These are phyloP conservation scores for Rhodeus uyekii DNA, from an alignment of 2,797 vertebrate species.

Conservation along the genomic window DNA sequence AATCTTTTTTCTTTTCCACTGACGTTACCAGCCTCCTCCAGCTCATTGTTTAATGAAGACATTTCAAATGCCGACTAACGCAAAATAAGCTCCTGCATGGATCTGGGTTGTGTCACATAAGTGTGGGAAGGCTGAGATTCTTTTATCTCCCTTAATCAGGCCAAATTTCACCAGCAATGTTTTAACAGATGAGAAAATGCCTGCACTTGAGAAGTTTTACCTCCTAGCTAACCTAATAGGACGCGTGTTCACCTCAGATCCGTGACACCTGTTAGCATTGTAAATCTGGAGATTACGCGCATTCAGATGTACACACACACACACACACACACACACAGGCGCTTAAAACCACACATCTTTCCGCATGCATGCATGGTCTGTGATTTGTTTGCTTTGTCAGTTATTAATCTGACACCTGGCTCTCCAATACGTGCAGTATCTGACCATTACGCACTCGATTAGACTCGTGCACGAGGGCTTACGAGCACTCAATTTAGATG, in stretches of 20 bases:
- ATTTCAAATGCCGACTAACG: neutral
- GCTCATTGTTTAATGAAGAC: neutral
- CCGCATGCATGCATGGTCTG: neutral
- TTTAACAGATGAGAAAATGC: neutral
- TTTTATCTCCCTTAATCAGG: neutral
- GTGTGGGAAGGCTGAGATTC: slow-evolving; percentile 15
- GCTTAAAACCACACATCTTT: neutral
- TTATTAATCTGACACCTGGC: neutral
- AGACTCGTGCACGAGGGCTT: neutral
- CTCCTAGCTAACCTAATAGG: neutral
- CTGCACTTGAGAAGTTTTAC: neutral
- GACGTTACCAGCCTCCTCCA: neutral
- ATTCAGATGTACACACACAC: neutral
- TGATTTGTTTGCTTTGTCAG: neutral
- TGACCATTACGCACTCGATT: neutral
- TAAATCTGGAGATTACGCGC: neutral
- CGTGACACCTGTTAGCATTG: neutral
- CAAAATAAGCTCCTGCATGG: neutral
- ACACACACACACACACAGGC: neutral
- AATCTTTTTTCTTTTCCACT: neutral
- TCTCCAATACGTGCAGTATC: neutral
- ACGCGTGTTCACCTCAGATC: neutral
- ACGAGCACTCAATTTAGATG: neutral
- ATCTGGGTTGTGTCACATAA: neutral
- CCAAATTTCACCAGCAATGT: neutral